A percentile compares a stretch with the other conserved stretches of the same genome.
phyloP scores from a whole-genome alignment of 1,140 invertebrate genomes.

The Cherax destructor region DNA sequence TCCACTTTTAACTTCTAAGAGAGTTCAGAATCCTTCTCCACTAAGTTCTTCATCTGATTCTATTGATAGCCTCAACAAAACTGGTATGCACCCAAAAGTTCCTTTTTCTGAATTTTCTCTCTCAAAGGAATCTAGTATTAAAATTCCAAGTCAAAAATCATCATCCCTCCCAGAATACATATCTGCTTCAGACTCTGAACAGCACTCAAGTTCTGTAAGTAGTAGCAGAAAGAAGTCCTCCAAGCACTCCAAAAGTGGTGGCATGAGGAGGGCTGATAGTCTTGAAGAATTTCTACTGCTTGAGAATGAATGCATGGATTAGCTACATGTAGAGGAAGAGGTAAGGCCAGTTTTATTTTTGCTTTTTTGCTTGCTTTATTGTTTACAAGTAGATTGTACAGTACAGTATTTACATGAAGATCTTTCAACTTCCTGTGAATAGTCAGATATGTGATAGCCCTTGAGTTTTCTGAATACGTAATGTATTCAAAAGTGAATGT shows the following conservation, averaged over 20 bases:
- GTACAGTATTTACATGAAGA: neutral
- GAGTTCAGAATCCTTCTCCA: constrained; percentile 9
- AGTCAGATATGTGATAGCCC: neutral
- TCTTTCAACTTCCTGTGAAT: neutral
- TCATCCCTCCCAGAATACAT: neutral
- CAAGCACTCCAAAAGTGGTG: constrained; percentile 31
- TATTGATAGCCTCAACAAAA: neutral
- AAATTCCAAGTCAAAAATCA: constrained; percentile 19
- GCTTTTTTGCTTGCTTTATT: constrained; percentile 60
- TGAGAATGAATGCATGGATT: constrained; percentile 80
- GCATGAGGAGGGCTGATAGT: constrained; percentile 79
- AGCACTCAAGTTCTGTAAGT: constrained; percentile 28
- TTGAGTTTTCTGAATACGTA: no score
- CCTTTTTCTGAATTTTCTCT: neutral
- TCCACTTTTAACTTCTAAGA: constrained; percentile 27
- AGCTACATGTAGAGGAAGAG: constrained; percentile 74
- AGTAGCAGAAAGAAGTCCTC: constrained; percentile 18
- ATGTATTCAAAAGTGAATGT: no score
- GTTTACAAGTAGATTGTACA: neutral
- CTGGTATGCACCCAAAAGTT: constrained; percentile 26
- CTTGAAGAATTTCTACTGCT: constrained; percentile 82
- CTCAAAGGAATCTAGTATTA: neutral
- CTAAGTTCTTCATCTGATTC: neutral
- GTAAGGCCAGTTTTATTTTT: constrained; percentile 71
- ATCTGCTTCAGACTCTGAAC: constrained; percentile 37